Evolutionary conservation across 92 coral and sea anemone species (phyloP).

Genomic region (Porites divaricata): DNA sequence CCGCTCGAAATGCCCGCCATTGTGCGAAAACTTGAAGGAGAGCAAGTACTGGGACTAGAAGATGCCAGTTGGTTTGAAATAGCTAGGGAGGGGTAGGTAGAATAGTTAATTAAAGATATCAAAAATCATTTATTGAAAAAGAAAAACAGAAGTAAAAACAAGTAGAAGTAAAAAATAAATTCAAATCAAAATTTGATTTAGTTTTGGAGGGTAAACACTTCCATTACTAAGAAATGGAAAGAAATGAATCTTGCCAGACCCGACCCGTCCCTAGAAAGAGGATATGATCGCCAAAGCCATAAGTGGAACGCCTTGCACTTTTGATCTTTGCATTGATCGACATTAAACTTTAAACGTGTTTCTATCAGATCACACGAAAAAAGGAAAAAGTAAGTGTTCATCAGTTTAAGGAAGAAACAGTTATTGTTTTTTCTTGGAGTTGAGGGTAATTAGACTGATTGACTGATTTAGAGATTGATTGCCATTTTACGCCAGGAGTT

Average conservation of each 20-base stretch:
- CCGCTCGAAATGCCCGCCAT: constrained; percentile 98
- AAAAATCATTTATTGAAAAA: neutral
- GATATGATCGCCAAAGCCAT: too few species aligned
- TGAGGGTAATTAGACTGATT: neutral
- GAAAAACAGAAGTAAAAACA: neutral
- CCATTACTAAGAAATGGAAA: too few species aligned
- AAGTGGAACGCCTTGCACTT: constrained; percentile 18
- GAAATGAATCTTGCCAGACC: too few species aligned
- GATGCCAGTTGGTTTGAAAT: neutral
- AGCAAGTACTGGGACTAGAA: neutral
- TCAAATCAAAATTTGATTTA: too few species aligned
- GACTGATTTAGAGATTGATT: neutral
- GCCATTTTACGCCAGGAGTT: neutral
- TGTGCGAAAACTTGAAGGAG: constrained; percentile 3
- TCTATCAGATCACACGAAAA: too few species aligned
- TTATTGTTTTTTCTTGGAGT: too few species aligned
- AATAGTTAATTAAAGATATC: neutral
- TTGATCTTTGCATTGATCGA: neutral
- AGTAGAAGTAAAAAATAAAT: too few species aligned
- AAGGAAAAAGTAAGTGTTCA: too few species aligned
- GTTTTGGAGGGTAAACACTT: too few species aligned
- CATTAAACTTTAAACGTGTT: too few species aligned
- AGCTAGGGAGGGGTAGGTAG: neutral
- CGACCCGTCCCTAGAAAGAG: neutral
- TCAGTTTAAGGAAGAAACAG: too few species aligned